These are phyloP conservation scores for Intellagama lesueurii DNA, from an alignment of 2,797 vertebrate species.

Conservation along the genomic window DNA sequence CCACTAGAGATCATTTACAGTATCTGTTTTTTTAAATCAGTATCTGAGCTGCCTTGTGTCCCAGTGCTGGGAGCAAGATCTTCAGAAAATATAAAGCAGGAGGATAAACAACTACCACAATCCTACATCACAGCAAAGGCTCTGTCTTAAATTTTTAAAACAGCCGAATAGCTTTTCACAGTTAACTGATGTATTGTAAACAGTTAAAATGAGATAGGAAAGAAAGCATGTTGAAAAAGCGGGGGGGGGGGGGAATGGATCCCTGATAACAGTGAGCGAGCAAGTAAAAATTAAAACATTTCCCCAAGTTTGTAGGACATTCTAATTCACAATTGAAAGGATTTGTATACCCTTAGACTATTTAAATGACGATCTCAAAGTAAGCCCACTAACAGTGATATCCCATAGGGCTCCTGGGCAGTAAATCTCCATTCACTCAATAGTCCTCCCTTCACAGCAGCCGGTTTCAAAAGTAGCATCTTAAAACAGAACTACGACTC, in stretches of 20 bases:
- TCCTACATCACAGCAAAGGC: not conserved
- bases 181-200: not conserved
- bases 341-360: too few species aligned
- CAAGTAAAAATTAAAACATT: not conserved
- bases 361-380: not conserved
- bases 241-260: too few species aligned
- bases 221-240: not conserved
- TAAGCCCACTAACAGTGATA: rapidly evolving
- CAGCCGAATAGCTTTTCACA: too few species aligned
- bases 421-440: not conserved
- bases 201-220: not conserved
- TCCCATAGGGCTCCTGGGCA: not conserved
- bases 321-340: not conserved
- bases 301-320: not conserved
- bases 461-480: too few species aligned
- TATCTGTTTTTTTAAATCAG: too few species aligned
- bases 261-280: not conserved
- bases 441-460: rapidly evolving
- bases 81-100: too few species aligned
- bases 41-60: too few species aligned
- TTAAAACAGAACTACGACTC: conserved; percentile 43
- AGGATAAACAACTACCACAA: too few species aligned
- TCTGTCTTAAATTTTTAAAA: not conserved
- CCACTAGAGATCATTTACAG: too few species aligned
- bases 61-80: too few species aligned